Evolutionary conservation across 2,888 invertebrate genomes (phyloP).

Genomic region (Ichneumoninae sp.): DNA sequence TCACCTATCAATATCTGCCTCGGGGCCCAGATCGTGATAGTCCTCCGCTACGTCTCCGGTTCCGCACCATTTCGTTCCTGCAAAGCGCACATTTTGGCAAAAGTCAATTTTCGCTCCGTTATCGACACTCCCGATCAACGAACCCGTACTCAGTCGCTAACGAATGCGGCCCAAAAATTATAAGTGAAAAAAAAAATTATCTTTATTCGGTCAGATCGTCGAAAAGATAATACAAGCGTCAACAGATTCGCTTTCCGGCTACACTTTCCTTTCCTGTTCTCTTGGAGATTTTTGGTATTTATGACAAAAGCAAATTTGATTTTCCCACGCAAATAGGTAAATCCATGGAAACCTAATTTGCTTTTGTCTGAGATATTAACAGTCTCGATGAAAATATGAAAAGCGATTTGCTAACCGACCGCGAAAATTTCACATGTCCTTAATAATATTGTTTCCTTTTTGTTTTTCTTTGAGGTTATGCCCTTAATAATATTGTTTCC

Average conservation of each 20-base stretch:
- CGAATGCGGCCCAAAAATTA: not conserved
- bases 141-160: not conserved
- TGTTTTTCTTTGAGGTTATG: too few species aligned
- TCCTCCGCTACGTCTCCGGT: conserved; percentile 94
- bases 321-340: too few species aligned
- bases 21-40: conserved; percentile 93
- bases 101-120: conserved; percentile 12
- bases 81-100: conserved; percentile 67
- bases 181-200: not conserved
- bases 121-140: not conserved
- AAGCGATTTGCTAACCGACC: not conserved
- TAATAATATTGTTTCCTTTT: not conserved
- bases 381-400: not conserved
- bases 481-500: too few species aligned
- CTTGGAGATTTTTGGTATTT: too few species aligned
- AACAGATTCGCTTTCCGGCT: conserved; percentile 16
- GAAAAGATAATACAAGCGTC: not conserved
- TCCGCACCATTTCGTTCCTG: conserved; percentile 97
- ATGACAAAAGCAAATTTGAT: too few species aligned
- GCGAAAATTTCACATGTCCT: not conserved
- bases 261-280: not conserved
- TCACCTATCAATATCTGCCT: conserved; percentile 84
- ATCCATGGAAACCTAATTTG: too few species aligned
- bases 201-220: conserved; percentile 3
- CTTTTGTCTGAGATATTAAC: too few species aligned